These are phyloP conservation scores for Lepidonotus clava DNA, from an alignment of 2,888 invertebrate genomes.

Conservation along the genomic window DNA sequence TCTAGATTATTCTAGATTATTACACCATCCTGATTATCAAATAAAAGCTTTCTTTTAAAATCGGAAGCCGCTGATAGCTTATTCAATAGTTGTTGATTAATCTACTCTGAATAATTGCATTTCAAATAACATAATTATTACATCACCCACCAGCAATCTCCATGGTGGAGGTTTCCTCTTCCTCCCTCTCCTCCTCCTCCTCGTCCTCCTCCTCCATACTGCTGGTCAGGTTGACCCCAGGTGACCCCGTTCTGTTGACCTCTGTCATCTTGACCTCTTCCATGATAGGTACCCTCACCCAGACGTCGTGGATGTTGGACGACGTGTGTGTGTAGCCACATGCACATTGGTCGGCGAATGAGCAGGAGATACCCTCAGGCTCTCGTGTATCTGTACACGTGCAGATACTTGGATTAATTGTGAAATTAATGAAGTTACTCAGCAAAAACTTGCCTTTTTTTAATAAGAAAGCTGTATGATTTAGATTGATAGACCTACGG, in stretches of 20 bases:
- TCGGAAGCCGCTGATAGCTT: too few relatives aligned
- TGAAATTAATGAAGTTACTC: too few relatives aligned
- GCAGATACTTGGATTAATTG: too few relatives aligned
- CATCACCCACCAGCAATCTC: not conserved
- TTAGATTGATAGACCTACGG: too few relatives aligned
- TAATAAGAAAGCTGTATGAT: too few relatives aligned
- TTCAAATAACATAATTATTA: not conserved
- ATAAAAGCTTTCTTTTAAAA: too few relatives aligned
- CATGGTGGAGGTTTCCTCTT: not conserved
- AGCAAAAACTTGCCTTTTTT: too few relatives aligned
- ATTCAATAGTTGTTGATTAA: too few relatives aligned
- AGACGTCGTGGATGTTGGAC: slow-evolving; percentile 58
- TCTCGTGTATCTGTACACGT: slow-evolving; percentile 56
- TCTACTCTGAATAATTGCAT: too few relatives aligned
- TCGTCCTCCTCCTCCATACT: not conserved
- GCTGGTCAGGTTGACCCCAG: not conserved
- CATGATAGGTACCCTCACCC: not conserved
- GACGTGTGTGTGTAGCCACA: slow-evolving; percentile 61
- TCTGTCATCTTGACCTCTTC: slow-evolving; percentile 17
- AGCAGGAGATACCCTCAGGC: slow-evolving; percentile 56
- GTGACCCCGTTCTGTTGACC: not conserved
- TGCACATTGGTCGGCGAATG: slow-evolving; percentile 58
- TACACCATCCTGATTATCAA: too few relatives aligned
- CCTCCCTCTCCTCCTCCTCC: not conserved
- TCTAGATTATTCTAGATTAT: too few relatives aligned